Evolutionary conservation across 2,797 vertebrate species (phyloP), one percentile per base, ranked within the genome.

Genomic region (Lepus townsendii): DNA sequence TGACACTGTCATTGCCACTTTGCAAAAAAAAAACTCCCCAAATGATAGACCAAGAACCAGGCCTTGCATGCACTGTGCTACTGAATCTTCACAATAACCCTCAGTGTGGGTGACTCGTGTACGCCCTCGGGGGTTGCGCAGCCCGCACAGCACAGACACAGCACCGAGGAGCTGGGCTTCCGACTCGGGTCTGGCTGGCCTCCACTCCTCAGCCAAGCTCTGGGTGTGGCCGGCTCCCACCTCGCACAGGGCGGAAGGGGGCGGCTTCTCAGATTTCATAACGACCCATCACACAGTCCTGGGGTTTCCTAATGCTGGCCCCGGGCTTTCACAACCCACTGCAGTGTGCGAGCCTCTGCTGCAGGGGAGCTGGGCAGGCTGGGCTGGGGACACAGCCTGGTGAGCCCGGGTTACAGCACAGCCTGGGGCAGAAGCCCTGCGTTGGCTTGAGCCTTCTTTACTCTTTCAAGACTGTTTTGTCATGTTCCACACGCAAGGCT

Each of bases 11-110:
- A 22, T 35, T 27, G 38, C 57, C 60, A 3, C 2, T 22, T 90
- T 22, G 84, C 72, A 94, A 73, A 4, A 27, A 66, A 83, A 19
- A 12, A 22, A 24, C 42, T 52, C 14, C 52, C 14, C 27, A 20
- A n/a, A 19, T 50, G 27, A 30, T 2, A 4, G n/a, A 2, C n/a
- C 54, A 27, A 47, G 17, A 4, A 3, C 0, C 1, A 9, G 14
- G 32, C 30, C 42, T 17, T 38, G 4, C 11, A 0, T 4, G 16
- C 35, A 35, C 57, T 24, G 2, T 57, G 42, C 76, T 75, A n/a
- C 19, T 30, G 27, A 73, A 83, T 19, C 32, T 30, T 79, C 47
- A 35, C 50, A 17, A 26, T 1, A 26, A 22, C 17, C 16, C 17
- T 86, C 1, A 1, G 11, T 27, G 17, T 7, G 8, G 57, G 30